Percentiles rank a stretch among this genome's conserved stretches.
These are phyloP conservation scores for Psophia crepitans DNA, from an alignment of 2,113 vertebrate genomes.

Conservation along the genomic window DNA sequence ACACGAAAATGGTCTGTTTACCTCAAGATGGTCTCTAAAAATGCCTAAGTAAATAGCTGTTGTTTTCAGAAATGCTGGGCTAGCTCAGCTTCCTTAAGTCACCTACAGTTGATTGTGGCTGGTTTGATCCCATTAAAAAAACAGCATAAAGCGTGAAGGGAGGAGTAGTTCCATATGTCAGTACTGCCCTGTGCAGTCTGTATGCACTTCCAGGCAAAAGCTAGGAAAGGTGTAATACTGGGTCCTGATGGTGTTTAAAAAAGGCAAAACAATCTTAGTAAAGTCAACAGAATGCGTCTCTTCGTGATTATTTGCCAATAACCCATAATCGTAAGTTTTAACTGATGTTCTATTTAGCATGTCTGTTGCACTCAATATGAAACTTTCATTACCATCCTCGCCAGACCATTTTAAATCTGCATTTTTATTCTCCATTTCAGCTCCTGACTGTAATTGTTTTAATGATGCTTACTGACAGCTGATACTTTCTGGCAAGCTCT, in stretches of 20 bases:
- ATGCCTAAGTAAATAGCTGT: neutral
- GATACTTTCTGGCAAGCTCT: conserved; percentile 44
- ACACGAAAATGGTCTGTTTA: neutral
- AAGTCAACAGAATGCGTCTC: neutral
- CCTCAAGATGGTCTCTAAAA: neutral
- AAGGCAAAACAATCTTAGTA: neutral
- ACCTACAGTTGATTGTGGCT: neutral
- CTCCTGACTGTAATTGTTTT: conserved; percentile 10
- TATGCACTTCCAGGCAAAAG: neutral
- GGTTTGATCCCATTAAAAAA: neutral
- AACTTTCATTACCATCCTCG: neutral
- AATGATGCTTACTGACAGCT: conserved; percentile 46
- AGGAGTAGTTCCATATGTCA: neutral
- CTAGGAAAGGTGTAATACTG: neutral
- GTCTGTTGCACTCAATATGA: neutral
- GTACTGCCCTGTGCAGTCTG: neutral
- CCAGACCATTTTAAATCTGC: neutral
- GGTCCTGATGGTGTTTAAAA: neutral
- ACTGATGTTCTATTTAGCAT: neutral
- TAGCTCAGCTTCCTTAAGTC: neutral
- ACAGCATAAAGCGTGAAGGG: rapidly evolving
- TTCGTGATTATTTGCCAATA: neutral
- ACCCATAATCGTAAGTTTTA: neutral
- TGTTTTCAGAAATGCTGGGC: neutral
- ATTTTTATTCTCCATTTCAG: neutral